Evolutionary conservation across 2,888 invertebrate species (phyloP), one percentile per base, ranked within the genome.

Genomic region (Archips xylosteana): DNA sequence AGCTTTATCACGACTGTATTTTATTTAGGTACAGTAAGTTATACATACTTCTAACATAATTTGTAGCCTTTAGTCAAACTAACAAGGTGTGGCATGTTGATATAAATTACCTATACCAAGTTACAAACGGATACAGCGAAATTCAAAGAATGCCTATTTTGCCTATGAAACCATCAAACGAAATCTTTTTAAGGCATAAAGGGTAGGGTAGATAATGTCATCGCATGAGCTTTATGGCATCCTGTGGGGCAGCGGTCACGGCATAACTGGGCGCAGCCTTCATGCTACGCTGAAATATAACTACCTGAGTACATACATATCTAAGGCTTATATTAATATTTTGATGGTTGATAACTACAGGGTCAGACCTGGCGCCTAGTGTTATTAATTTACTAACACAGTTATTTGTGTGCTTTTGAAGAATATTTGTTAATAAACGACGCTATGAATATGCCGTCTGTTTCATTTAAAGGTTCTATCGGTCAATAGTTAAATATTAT

Each of bases 121-220:
- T 3, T 12, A 45, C 12, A 3, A 45, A 45, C 12, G 45, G 3
- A 45, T 12, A 12, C 12, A 12, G 45, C 12, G 2, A 45, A 45
- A 45, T 12, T 45, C 12, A 12, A 13, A 12, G 3, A 45, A 12
- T 12, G 12, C 45, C 45, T 13, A 49, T 49, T 13, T 54, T 23
- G 15, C 15, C 54, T 54, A 9, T 54, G n/a, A 36, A 51, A 65
- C 2, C 65, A 5, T 9, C 6, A 49, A 59, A 45, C 8, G 4
- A 32, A 64, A 64, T 64, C 32, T 54, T 71, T 73, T 68, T 59
- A 68, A 57, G 23, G 32, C 54, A 51, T 51, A 39, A 54, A 57
- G 59, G 57, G 54, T 62, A 62, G 63, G 63, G 63, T 63, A 73
- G 73, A 64, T 72, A 72, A 63, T 73, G 68, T 64, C 63, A 69